Conservation (phyloP, 1,140 invertebrate genomes). For the Trichomalopsis sarcophagae region DNA sequence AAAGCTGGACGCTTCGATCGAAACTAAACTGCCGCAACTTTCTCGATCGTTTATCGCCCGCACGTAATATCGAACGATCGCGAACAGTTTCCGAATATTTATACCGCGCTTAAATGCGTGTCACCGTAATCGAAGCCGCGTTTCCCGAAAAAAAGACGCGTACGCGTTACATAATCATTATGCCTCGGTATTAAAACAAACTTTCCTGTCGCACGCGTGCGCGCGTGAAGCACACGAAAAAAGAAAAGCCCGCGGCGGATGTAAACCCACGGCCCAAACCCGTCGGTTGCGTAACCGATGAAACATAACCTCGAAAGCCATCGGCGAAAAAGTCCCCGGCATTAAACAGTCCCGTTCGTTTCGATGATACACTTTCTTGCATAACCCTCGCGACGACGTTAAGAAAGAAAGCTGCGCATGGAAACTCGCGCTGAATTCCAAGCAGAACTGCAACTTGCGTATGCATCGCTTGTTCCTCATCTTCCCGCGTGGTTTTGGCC, state of each 20-base stretch:
- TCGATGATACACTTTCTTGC: conserved; percentile 8
- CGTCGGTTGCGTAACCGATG: neutral
- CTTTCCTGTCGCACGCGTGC: neutral
- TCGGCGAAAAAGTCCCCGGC: neutral
- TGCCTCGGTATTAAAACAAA: neutral
- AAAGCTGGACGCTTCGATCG: too few relatives aligned
- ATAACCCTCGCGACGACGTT: neutral
- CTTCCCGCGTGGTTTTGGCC: too few relatives aligned
- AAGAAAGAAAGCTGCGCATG: neutral
- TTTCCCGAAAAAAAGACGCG: neutral
- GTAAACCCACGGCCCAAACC: neutral
- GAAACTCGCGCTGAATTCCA: neutral
- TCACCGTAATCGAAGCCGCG: neutral
- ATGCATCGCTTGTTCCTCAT: too few relatives aligned
- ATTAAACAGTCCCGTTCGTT: neutral
- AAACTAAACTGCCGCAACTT: too few relatives aligned
- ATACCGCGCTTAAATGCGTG: neutral
- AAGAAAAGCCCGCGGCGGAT: neutral
- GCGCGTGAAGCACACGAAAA: too few relatives aligned
- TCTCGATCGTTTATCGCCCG: too few relatives aligned
- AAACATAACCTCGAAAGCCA: neutral
- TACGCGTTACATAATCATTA: neutral
- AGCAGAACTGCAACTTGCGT: neutral
- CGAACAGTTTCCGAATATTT: neutral
- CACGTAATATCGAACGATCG: too few relatives aligned